phyloP scores from a whole-genome alignment of 2,888 invertebrate species.

The Lithosia quadra region DNA sequence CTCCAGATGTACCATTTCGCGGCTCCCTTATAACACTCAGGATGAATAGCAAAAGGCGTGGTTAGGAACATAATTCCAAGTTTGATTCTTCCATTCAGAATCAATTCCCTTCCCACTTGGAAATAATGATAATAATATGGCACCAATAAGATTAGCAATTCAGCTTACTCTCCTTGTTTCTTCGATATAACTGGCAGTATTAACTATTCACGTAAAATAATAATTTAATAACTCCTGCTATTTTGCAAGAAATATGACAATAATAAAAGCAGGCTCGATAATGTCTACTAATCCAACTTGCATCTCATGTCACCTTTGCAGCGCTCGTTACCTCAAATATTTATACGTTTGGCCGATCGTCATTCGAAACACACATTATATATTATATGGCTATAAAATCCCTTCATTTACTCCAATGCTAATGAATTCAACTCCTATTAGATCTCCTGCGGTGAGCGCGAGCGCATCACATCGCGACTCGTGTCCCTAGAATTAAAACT shows the following conservation, averaged over 20 bases:
- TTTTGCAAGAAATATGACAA: slow-evolving; percentile 1
- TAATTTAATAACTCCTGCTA: neutral
- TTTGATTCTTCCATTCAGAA: too few relatives aligned
- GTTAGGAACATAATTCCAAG: neutral
- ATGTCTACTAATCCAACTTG: slow-evolving; percentile 8
- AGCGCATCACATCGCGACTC: slow-evolving; percentile 31
- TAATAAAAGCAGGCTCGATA: slow-evolving; percentile 1
- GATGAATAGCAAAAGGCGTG: too few relatives aligned
- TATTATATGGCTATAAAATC: slow-evolving; percentile 47
- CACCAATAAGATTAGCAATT: neutral
- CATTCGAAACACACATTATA: slow-evolving; percentile 32
- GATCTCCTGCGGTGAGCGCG: slow-evolving; percentile 50
- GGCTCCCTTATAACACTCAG: too few relatives aligned
- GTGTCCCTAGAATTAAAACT: slow-evolving; percentile 64
- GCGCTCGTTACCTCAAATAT: slow-evolving; percentile 37
- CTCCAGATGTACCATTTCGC: neutral
- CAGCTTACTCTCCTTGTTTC: slow-evolving; percentile 4
- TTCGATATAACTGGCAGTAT: neutral
- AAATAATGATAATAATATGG: neutral
- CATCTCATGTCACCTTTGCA: slow-evolving; percentile 21
- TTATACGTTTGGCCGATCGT: slow-evolving; percentile 37
- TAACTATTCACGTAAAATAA: neutral
- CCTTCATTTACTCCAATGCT: slow-evolving; percentile 48
- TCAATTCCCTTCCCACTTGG: neutral
- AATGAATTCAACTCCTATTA: slow-evolving; percentile 53